These are phyloP conservation scores for Vicugna pacos DNA, from an alignment of 2,113 vertebrate species.

Conservation along the genomic window DNA sequence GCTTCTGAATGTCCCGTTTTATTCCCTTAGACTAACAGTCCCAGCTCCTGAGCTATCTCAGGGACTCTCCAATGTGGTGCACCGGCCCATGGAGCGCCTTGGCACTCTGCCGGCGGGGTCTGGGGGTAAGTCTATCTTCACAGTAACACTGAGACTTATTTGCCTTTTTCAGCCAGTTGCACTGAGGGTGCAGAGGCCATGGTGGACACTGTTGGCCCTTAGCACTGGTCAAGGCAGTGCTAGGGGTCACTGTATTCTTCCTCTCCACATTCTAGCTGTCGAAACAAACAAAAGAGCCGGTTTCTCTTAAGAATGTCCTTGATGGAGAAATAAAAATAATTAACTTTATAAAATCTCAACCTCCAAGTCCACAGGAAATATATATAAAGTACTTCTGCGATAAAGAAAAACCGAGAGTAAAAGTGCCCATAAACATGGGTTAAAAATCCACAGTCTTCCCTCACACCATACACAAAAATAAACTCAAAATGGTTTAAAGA, in stretches of 20 bases:
- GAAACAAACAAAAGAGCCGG: background rate
- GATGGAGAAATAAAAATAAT: background rate
- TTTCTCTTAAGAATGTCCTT: background rate
- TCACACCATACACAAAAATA: background rate
- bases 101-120: background rate
- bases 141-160: background rate
- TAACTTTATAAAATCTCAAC: background rate
- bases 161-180: rapidly evolving
- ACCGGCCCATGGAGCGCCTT: rapidly evolving
- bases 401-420: background rate
- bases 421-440: background rate
- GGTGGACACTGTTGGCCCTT: background rate
- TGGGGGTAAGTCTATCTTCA: background rate
- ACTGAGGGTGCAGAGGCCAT: background rate
- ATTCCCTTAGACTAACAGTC: background rate
- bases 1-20: background rate
- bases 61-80: background rate
- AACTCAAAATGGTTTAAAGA: background rate
- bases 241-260: background rate
- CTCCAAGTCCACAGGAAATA: background rate
- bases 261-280: no score
- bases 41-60: background rate
- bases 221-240: background rate
- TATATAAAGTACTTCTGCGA: background rate
- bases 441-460: background rate